These are phyloP conservation scores for Petrocephalus microphthalmus DNA, from an alignment of 2,113 vertebrate genomes.

Conservation along the genomic window DNA sequence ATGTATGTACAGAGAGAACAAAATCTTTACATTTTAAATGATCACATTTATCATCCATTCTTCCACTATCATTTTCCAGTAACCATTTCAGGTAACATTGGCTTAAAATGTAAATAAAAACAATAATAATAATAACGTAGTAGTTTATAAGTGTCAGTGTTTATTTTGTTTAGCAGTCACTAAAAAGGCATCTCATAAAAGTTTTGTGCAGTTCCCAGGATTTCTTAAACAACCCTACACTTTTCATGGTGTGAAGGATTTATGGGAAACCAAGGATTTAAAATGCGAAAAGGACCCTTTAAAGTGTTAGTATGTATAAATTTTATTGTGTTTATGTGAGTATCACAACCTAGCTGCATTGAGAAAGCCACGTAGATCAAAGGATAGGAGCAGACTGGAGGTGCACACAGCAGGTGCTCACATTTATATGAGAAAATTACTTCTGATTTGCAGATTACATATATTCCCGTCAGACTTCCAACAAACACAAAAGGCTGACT, in stretches of 20 bases:
- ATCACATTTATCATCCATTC: neutral
- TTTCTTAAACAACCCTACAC: neutral
- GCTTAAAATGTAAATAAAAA: neutral
- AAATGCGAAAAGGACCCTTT: neutral
- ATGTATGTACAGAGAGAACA: neutral
- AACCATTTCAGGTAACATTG: neutral
- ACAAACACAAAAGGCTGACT: neutral
- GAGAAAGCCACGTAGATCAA: neutral
- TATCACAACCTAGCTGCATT: neutral
- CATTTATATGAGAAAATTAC: neutral
- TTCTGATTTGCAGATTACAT: neutral
- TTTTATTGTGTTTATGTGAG: neutral
- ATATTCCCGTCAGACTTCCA: neutral
- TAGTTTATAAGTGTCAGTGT: neutral
- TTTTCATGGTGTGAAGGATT: neutral
- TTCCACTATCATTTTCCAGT: neutral
- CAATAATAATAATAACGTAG: neutral
- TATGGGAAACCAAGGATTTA: neutral
- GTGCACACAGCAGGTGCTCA: neutral
- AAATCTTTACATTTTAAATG: neutral
- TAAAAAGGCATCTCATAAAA: neutral
- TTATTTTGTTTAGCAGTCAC: neutral
- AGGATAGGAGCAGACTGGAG: neutral
- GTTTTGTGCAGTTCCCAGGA: neutral
- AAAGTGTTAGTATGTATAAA: neutral